A percentile compares a stretch with the other conserved stretches of the same genome.
These are phyloP conservation scores for Corythornis vintsioides DNA, from an alignment of 2,113 vertebrate genomes.

Conservation along the genomic window DNA sequence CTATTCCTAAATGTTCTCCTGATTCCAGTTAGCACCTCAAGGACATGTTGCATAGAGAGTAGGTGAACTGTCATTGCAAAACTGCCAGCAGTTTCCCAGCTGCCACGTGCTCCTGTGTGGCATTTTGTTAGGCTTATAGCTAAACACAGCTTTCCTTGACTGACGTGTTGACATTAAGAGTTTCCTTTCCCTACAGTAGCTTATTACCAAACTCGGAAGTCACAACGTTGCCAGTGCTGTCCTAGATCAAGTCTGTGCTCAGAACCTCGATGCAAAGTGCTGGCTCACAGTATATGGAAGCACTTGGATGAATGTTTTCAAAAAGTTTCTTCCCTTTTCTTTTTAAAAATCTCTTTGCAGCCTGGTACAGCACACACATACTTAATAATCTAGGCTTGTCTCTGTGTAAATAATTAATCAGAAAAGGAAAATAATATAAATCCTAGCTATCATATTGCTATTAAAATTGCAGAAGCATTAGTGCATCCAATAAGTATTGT, in stretches of 20 bases:
- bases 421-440: conserved; percentile 83
- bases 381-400: conserved; percentile 76
- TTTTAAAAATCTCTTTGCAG: conserved; percentile 45
- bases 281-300: background rate
- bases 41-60: fast-evolving
- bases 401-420: conserved; percentile 86
- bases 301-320: background rate
- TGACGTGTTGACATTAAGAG: background rate
- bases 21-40: background rate
- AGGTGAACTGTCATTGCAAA: background rate
- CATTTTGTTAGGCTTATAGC: background rate
- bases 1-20: background rate
- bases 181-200: background rate
- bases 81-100: background rate
- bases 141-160: background rate
- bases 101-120: background rate
- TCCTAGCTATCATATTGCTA: conserved; percentile 77
- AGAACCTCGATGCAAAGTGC: background rate
- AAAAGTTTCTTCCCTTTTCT: conserved; percentile 18
- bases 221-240: background rate
- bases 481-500: conserved; percentile 71
- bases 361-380: conserved; percentile 45
- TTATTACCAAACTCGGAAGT: background rate
- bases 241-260: background rate
- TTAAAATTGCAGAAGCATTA: conserved; percentile 79